Evolutionary conservation across 2,888 invertebrate species (phyloP).

Genomic region (Cryptocephalus primarius): DNA sequence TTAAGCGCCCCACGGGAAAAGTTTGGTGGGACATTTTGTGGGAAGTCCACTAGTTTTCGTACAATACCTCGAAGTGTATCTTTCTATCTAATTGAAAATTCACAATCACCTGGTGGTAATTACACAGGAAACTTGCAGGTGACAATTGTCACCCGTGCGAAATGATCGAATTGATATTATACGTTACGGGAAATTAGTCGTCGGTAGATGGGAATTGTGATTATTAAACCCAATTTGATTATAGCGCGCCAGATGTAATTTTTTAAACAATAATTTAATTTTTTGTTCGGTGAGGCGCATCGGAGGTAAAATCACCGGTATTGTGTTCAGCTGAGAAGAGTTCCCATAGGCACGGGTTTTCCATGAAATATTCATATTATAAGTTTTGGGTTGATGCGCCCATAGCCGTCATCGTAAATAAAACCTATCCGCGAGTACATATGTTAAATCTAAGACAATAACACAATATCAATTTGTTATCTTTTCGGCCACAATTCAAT

Average conservation of each 20-base stretch:
- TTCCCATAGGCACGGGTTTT: no score
- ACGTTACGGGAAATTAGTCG: slow-evolving; percentile 10
- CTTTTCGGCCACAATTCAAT: slow-evolving; percentile 32
- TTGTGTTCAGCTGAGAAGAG: no score
- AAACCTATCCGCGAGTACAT: slow-evolving; percentile 7
- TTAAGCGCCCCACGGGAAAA: no score
- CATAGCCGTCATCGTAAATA: no score
- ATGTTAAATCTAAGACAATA: slow-evolving; percentile 20
- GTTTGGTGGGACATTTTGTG: no score
- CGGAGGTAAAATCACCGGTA: no score
- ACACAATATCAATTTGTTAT: slow-evolving; percentile 35
- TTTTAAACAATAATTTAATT: slow-evolving; percentile 1
- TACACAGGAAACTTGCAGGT: slow-evolving; percentile 11
- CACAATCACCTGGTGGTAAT: slow-evolving; percentile 11
- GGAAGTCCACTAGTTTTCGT: no score
- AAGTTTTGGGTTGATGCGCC: no score
- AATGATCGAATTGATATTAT: slow-evolving; percentile 8
- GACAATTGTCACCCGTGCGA: slow-evolving; percentile 8
- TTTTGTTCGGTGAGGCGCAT: background rate
- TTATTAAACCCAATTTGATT: background rate
- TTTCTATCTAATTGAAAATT: background rate
- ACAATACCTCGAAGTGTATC: no score
- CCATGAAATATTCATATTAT: no score
- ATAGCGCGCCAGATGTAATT: background rate
- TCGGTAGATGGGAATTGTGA: no score